Base-by-base conservation (phyloP, 1,140 invertebrate genomes). In the Sitodiplosis mosellana region DNA sequence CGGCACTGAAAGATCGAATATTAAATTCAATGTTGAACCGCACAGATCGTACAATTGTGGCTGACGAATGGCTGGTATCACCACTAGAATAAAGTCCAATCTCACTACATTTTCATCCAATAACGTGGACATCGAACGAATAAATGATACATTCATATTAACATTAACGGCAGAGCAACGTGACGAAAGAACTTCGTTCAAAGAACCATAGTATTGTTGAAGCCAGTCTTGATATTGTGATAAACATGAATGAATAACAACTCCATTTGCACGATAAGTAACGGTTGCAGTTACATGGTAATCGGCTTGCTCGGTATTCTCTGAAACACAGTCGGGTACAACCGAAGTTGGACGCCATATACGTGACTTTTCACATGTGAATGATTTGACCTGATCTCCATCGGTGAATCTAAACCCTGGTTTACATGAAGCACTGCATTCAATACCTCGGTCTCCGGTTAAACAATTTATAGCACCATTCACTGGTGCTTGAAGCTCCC, bases 81-180 rank as follows among this genome's bases (percentile, higher is more conserved):
- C 83, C n/a, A 83, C 79, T 2, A 95, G 63, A 15, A 89, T 77
- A 52, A 87, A 93, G 59, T 87, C 83, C 65, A 89, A 84, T 69
- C 84, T 80, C 1, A 90, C 76, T 36, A 89, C 77, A 62, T 90
- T 90, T 60, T 90, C 86, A 60, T 89, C 84, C 1, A 84, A 55
- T 15, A 89, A 63, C 47, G 67, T 69, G 37, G 87, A 81, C 55
- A 78, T 74, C 2, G 84, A 80, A 55, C 83, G 81, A 1, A 89
- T 70, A 56, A 95, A 92, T 0, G 84, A 83, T 2, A 94, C 88
- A 58, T 92, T 91, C 73, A 94, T 93, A 55, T 90, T 87, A 0
- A 95, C 87, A 59, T 91, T 92, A 2, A 95, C 84, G 20, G 86
- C 87, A 0, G 89, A 94, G 66, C 92, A 97, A 56, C 89, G 75